These are phyloP conservation scores for Phycodurus eques DNA, from an alignment of 2,113 vertebrate genomes.

Conservation along the genomic window DNA sequence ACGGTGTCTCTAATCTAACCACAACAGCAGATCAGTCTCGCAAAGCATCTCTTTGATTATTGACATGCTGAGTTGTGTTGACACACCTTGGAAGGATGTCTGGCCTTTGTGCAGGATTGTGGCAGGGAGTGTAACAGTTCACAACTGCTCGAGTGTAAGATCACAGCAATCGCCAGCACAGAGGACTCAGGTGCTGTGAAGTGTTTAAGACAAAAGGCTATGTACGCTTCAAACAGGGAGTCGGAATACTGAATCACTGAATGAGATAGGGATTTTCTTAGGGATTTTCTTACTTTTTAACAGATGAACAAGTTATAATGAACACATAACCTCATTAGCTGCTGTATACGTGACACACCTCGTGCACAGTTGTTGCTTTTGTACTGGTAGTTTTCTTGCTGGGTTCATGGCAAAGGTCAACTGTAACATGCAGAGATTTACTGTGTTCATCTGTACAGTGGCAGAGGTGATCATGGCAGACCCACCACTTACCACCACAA, in stretches of 20 bases:
- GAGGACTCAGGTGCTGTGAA: background rate
- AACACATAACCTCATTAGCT: too few relatives aligned
- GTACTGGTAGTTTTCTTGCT: background rate
- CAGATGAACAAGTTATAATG: too few relatives aligned
- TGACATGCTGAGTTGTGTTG: conserved; percentile 18
- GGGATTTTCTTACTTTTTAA: too few relatives aligned
- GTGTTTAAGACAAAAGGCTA: conserved; percentile 9
- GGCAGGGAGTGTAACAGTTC: conserved; percentile 4
- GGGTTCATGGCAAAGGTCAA: background rate
- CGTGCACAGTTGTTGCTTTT: background rate
- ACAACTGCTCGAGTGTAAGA: conserved; percentile 21
- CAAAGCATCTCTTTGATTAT: conserved; percentile 23
- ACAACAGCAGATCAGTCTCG: conserved; percentile 4
- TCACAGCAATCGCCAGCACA: conserved; percentile 4
- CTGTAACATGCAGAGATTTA: background rate
- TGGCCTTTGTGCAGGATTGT: conserved; percentile 39
- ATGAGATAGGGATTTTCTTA: background rate
- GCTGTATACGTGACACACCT: too few relatives aligned
- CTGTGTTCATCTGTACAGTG: conserved; percentile 22
- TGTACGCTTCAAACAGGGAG: conserved; percentile 15
- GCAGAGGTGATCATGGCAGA: conserved; percentile 20
- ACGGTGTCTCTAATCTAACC: conserved; percentile 11
- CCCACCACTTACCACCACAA: conserved; percentile 7
- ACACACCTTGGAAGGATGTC: conserved; percentile 26
- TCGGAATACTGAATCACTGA: conserved; percentile 8